Evolutionary conservation across 1,140 invertebrate species (phyloP).

Genomic region (Arctopsyche grandis): DNA sequence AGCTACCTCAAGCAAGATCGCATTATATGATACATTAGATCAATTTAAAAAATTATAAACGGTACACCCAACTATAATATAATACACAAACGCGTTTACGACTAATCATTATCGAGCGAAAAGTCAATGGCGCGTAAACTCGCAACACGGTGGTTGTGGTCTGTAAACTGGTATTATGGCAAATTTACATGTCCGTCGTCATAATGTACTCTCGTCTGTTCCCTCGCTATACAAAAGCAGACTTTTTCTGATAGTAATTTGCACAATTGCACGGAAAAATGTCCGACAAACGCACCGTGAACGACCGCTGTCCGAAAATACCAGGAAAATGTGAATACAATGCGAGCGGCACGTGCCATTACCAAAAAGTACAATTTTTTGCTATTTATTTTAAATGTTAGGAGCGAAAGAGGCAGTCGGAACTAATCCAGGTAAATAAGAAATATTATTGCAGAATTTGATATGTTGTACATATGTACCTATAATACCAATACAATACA

Average conservation of each 20-base stretch:
- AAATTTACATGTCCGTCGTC: neutral
- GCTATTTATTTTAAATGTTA: no score
- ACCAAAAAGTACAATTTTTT: no score
- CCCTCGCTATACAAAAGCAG: no score
- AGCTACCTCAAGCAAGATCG: no score
- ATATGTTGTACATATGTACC: no score
- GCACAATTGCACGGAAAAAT: neutral
- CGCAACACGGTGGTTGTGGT: neutral
- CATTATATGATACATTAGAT: no score
- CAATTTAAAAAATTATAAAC: no score
- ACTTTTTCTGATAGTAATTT: neutral
- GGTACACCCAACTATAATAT: no score
- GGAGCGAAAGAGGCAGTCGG: no score
- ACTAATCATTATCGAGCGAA: neutral
- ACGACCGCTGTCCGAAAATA: neutral
- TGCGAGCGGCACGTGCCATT: neutral
- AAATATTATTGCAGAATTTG: no score
- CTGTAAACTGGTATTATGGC: neutral
- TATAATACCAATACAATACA: no score
- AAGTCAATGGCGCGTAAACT: neutral
- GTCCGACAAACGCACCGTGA: neutral
- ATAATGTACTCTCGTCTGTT: neutral
- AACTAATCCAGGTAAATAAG: no score
- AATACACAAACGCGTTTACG: neutral
- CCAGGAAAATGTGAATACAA: neutral